Evolutionary conservation across 2,113 vertebrate species (phyloP), one percentile per base, ranked within the genome.

Genomic region (Micronisus gabar): DNA sequence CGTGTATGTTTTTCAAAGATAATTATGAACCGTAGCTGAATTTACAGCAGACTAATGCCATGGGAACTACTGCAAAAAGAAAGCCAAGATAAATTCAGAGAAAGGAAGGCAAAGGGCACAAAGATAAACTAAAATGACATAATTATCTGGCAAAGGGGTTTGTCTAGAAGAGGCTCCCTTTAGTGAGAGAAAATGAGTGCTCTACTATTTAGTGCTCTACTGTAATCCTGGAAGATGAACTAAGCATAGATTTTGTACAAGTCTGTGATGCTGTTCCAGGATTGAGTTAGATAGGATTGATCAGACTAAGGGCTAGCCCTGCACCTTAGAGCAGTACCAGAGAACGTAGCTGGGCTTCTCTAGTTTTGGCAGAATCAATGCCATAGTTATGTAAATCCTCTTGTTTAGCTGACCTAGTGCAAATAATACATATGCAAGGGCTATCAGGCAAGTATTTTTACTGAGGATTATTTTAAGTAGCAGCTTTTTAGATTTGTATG

Each of bases 1-100:
- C 8, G 14, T 48, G 72, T 43, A 10, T 96, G 90, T 96, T 95
- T 95, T 94, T 86, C 88, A 89, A 83, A 97, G 93, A 95, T 95
- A 96, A 94, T 91, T 61, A 52, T 21, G 84, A 94, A 85, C 56
- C 1, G 4, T 29, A 86, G 89, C 61, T 93, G 81, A 89, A 83
- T 91, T 73, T 86, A 81, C 74, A 89, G 50, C 80, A 83, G 53
- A 74, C 45, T 55, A 85, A 66, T 71, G 26, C 30, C 55, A 67
- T 66, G 81, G 81, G 73, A 97, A 95, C 85, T 87, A 56, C 59
- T 92, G 85, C 55, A 88, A 80, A 88, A 68, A 67, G 43, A 91
- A 81, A 79, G 52, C 48, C 40, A 65, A 97, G 90, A 96, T 92
- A 97, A 97, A 96, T 90, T 26, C 38, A 73, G 73, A 91, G 74